phyloP scores from a whole-genome alignment of 2,797 vertebrate genomes.

The Enteromius anoplus region DNA sequence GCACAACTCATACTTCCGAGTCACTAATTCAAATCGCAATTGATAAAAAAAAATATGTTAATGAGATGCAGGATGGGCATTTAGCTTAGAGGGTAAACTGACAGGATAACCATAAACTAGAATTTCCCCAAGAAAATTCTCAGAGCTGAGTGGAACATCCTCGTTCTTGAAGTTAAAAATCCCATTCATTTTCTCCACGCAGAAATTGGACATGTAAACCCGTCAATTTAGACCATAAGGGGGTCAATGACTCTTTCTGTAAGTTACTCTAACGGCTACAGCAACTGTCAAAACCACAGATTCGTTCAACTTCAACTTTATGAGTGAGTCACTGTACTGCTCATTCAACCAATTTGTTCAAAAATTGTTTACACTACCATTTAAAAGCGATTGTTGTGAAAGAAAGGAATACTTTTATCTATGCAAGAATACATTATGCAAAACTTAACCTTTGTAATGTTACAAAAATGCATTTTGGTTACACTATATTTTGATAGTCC shows the following conservation, averaged over 20 bases:
- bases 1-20: slow-evolving; percentile 29
- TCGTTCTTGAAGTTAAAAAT: background rate
- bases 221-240: background rate
- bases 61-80: slow-evolving; percentile 35
- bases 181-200: background rate
- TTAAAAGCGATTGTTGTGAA: background rate
- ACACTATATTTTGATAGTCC: no score
- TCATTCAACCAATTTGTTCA: background rate
- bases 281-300: background rate
- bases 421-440: background rate
- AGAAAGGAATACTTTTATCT: background rate
- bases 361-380: background rate
- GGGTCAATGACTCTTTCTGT: background rate
- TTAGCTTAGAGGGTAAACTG: background rate
- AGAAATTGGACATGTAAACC: background rate
- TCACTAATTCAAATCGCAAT: background rate
- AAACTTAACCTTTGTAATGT: background rate
- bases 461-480: background rate
- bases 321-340: background rate
- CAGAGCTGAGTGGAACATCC: background rate
- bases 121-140: background rate
- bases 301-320: background rate
- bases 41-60: slow-evolving; percentile 13
- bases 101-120: background rate
- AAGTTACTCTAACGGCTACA: background rate